These are phyloP conservation scores for Sarcophaga variegata DNA, from an alignment of 2,888 invertebrate species.

Conservation along the genomic window DNA sequence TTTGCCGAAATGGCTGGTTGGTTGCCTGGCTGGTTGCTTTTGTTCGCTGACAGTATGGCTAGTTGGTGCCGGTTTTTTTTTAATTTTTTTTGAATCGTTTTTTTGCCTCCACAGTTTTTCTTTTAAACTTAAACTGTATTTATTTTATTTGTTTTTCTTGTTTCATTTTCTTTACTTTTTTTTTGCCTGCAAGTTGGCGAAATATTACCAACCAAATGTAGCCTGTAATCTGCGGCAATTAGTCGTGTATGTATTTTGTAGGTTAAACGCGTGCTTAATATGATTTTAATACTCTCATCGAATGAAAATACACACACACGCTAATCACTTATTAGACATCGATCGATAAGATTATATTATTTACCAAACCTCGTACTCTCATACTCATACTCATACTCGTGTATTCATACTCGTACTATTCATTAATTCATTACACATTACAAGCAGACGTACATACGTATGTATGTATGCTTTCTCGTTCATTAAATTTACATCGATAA, in stretches of 20 bases:
- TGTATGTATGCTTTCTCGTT: neutral
- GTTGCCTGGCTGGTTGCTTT: constrained; percentile 13
- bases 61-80: neutral
- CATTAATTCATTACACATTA: neutral
- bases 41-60: neutral
- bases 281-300: constrained; percentile 34
- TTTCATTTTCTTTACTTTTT: constrained; percentile 31
- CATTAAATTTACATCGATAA: constrained; percentile 50
- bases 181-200: constrained; percentile 12
- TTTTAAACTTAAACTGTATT: neutral
- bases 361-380: neutral
- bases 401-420: constrained; percentile 7
- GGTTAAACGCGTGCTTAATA: constrained; percentile 69
- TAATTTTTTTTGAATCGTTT: neutral
- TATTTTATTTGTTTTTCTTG: constrained; percentile 31
- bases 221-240: constrained; percentile 60
- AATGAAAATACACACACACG: neutral
- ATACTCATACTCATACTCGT: neutral
- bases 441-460: neutral
- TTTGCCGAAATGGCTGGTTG: neutral
- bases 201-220: constrained; percentile 22
- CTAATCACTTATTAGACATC: constrained; percentile 37
- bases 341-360: constrained; percentile 21
- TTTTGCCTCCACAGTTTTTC: constrained; percentile 6
- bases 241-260: constrained; percentile 53